Evolutionary conservation across 2,797 vertebrate species (phyloP).

Genomic region (Enteromius thamalakanensis): DNA sequence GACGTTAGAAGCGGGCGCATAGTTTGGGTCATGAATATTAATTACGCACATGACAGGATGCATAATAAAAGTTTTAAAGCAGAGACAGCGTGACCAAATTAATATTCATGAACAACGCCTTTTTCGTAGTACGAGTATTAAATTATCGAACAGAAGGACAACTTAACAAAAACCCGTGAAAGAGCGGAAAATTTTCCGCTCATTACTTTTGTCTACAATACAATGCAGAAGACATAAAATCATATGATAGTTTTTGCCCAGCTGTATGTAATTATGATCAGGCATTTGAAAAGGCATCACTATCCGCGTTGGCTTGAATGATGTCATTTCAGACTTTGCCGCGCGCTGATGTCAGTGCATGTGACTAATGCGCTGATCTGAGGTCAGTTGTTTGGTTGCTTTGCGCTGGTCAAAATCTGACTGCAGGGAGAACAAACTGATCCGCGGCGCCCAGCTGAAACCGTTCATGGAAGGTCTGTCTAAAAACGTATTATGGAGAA

Average conservation of each 20-base stretch:
- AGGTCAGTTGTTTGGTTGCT: background rate
- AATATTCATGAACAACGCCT: conserved; percentile 22
- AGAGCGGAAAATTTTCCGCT: background rate
- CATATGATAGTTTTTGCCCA: background rate
- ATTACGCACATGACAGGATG: background rate
- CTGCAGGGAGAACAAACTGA: background rate
- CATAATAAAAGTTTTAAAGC: too few species aligned
- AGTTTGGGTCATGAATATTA: conserved; percentile 13
- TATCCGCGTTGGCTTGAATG: conserved; percentile 64
- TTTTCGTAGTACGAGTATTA: conserved; percentile 19
- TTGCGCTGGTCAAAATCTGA: background rate
- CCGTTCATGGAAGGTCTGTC: background rate
- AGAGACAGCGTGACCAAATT: background rate
- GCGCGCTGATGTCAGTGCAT: background rate
- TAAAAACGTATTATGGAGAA: background rate
- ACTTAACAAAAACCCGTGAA: background rate
- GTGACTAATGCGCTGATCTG: conserved; percentile 12
- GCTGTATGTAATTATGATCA: conserved; percentile 42
- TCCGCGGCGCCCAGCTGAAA: background rate
- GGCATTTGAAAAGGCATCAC: conserved; percentile 59
- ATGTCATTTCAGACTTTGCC: conserved; percentile 61
- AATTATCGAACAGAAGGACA: background rate
- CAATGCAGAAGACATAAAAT: background rate
- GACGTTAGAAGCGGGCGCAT: background rate
- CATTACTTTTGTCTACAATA: background rate